Percentiles rank a stretch among this genome's conserved stretches.
Evolutionary conservation across 2,888 invertebrate species (phyloP).

Genomic region (Tipula vernalis): DNA sequence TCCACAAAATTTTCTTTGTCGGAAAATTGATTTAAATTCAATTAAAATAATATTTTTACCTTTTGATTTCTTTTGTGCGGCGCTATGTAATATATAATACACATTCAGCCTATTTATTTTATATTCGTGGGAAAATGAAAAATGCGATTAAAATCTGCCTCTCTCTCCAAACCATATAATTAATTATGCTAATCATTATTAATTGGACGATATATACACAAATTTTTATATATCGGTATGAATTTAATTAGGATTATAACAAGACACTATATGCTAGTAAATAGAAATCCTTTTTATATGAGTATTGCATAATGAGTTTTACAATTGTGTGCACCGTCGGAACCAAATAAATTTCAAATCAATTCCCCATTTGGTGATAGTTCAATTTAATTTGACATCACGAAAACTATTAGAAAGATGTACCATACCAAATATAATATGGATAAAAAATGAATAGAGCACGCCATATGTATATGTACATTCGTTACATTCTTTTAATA

Average conservation of each 20-base stretch:
- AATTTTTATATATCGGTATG: not conserved
- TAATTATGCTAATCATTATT: not conserved
- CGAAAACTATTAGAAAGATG: not conserved
- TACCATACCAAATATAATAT: too few species aligned
- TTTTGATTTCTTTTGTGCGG: not conserved
- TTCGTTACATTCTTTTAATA: not conserved
- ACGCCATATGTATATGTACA: not conserved
- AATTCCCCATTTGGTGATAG: not conserved
- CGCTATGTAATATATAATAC: not conserved
- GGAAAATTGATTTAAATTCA: conserved; percentile 4
- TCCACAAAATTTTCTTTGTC: not conserved
- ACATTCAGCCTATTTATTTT: not conserved
- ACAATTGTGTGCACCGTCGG: not conserved
- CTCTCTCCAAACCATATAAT: not conserved
- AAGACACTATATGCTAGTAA: too few species aligned
- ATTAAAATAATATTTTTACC: not conserved
- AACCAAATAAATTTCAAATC: not conserved
- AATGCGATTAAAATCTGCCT: not conserved
- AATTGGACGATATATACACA: not conserved
- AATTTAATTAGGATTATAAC: not conserved
- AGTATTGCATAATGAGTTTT: not conserved
- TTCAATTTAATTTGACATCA: not conserved
- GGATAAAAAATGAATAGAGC: not conserved
- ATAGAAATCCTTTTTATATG: not conserved
- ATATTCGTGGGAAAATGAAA: not conserved